These are phyloP conservation scores for Drosophila colorata DNA, from an alignment of 2,888 invertebrate genomes.

Conservation along the genomic window DNA sequence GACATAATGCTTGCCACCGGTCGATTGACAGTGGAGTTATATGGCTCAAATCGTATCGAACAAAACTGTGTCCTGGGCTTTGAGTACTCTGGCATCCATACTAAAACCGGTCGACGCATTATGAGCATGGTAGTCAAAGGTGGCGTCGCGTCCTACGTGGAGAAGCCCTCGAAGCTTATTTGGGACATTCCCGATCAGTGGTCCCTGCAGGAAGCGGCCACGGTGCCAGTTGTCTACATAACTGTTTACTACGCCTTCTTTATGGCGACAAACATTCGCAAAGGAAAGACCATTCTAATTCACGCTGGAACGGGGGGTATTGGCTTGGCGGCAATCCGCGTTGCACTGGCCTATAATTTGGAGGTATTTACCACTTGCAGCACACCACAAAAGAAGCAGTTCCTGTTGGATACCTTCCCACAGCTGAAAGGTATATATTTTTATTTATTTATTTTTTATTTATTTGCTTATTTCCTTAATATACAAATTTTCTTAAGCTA, in stretches of 20 bases:
- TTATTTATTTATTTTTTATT: too few relatives aligned
- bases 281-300: conserved; percentile 85
- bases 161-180: conserved; percentile 68
- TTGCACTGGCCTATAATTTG: conserved; percentile 89
- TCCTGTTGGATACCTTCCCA: conserved; percentile 87
- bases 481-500: too few relatives aligned
- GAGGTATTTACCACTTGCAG: conserved; percentile 91
- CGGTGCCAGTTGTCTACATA: conserved; percentile 92
- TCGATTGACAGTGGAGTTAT: conserved; percentile 93
- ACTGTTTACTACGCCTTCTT: conserved; percentile 88
- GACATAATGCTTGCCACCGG: conserved; percentile 98
- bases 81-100: conserved; percentile 88
- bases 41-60: conserved; percentile 88
- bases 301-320: conserved; percentile 90
- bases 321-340: conserved; percentile 91
- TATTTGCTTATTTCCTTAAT: too few relatives aligned
- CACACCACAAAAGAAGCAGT: conserved; percentile 88
- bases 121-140: conserved; percentile 88
- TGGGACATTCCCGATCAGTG: conserved; percentile 91
- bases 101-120: conserved; percentile 87
- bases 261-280: conserved; percentile 77
- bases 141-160: conserved; percentile 86
- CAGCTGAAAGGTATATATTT: conserved; percentile 86
- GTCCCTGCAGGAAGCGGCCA: conserved; percentile 91
- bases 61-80: conserved; percentile 90